A percentile compares a stretch with the other conserved stretches of the same genome.
phyloP scores from a whole-genome alignment of 2,888 invertebrate species.

The Parasteatoda lunata region DNA sequence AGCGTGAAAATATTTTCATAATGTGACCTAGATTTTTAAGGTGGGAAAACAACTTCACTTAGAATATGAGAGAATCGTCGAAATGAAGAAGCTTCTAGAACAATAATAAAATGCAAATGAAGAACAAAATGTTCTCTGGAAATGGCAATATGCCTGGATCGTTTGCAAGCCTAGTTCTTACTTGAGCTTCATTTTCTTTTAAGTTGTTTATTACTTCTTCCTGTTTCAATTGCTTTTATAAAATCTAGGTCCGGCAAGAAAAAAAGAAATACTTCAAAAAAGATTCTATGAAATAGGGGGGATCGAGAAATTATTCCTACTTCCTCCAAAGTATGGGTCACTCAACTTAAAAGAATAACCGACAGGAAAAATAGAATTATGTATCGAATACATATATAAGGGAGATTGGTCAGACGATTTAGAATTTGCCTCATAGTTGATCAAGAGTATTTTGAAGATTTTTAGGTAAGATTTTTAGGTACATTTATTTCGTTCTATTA shows the following conservation, averaged over 20 bases:
- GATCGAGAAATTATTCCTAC: slow-evolving; percentile 25
- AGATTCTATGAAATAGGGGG: slow-evolving; percentile 1
- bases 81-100: slow-evolving; percentile 13
- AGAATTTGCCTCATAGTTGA: not conserved
- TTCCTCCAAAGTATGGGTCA: slow-evolving; percentile 63
- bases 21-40: not conserved
- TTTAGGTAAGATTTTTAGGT: too few relatives aligned
- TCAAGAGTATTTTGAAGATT: not conserved
- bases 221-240: not conserved
- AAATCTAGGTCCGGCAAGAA: not conserved
- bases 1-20: not conserved
- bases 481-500: too few relatives aligned
- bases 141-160: too few relatives aligned
- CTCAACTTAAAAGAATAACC: slow-evolving; percentile 25
- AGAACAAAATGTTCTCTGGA: not conserved
- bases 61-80: not conserved
- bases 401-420: not conserved
- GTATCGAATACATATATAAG: not conserved
- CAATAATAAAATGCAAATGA: slow-evolving; percentile 22
- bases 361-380: not conserved
- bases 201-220: not conserved
- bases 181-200: not conserved
- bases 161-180: too few relatives aligned
- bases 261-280: slow-evolving; percentile 1
- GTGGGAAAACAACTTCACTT: too few relatives aligned